Conservation (phyloP, 2,888 invertebrate species). For the Lochmaea crataegi region DNA sequence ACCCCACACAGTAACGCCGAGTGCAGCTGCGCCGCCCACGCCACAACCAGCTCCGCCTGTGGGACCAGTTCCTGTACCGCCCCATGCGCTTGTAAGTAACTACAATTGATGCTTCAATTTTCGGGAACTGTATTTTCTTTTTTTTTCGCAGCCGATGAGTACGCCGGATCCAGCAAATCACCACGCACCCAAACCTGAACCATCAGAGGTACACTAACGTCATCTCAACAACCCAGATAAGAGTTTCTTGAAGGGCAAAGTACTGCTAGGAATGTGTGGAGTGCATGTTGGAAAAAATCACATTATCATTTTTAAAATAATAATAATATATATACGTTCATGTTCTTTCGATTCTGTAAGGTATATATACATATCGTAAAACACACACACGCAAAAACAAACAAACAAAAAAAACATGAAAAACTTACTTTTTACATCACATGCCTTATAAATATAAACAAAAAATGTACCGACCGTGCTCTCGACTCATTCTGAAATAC, state of each 20-base stretch:
- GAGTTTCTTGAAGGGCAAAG: constrained; percentile 51
- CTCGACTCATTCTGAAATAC: constrained; percentile 46
- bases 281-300: constrained; percentile 51
- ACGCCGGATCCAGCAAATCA: constrained; percentile 87
- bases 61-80: constrained; percentile 63
- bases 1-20: constrained; percentile 68
- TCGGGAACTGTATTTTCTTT: neutral
- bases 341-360: constrained; percentile 49
- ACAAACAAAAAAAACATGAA: constrained; percentile 39
- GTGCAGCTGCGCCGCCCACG: constrained; percentile 67
- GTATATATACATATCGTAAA: constrained; percentile 57
- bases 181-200: constrained; percentile 82
- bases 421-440: constrained; percentile 48
- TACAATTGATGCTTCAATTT: neutral
- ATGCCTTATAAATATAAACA: constrained; percentile 40
- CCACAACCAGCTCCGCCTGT: constrained; percentile 66
- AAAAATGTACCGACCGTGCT: constrained; percentile 26
- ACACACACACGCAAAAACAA: neutral
- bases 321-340: constrained; percentile 39
- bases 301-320: constrained; percentile 43
- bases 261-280: constrained; percentile 55
- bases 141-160: constrained; percentile 76
- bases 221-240: constrained; percentile 46
- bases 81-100: constrained; percentile 60
- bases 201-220: constrained; percentile 84